A percentile compares a stretch with the other conserved stretches of the same genome.
Evolutionary conservation across 1,140 invertebrate genomes (phyloP).

Genomic region (Chelonus insularis): DNA sequence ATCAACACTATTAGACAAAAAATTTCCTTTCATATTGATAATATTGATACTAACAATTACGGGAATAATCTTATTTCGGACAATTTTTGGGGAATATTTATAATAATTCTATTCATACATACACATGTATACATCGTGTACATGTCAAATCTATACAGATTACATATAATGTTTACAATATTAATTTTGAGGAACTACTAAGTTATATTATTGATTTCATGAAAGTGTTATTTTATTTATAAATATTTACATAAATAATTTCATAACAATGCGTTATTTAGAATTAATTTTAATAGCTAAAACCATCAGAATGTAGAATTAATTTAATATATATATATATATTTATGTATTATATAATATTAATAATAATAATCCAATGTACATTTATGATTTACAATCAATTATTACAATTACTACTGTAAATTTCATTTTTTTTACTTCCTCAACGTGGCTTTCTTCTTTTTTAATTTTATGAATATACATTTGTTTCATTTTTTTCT

Average conservation of each 20-base stretch:
- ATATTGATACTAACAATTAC: conserved; percentile 44
- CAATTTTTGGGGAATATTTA: conserved; percentile 32
- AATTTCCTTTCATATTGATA: conserved; percentile 41
- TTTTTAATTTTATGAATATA: too few relatives aligned
- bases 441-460: too few relatives aligned
- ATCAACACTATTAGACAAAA: conserved; percentile 53
- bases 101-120: conserved; percentile 28
- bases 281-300: conserved; percentile 37
- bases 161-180: conserved; percentile 19
- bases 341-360: too few relatives aligned
- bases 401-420: too few relatives aligned
- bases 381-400: too few relatives aligned
- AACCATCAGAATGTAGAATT: conserved; percentile 29
- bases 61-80: conserved; percentile 34
- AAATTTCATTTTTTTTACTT: too few relatives aligned
- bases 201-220: conserved; percentile 7
- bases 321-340: too few relatives aligned
- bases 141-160: conserved; percentile 21
- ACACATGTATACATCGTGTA: conserved; percentile 28
- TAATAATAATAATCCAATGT: too few relatives aligned
- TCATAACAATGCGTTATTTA: conserved; percentile 34
- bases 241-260: conserved; percentile 31
- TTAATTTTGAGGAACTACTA: background rate
- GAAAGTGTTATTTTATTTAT: conserved; percentile 1
- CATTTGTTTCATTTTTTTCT: conserved; percentile 11